A percentile compares a stretch with the other conserved stretches of the same genome.
Evolutionary conservation across 2,113 vertebrate genomes (phyloP).

Genomic region (Poeciliopsis occidentalis): DNA sequence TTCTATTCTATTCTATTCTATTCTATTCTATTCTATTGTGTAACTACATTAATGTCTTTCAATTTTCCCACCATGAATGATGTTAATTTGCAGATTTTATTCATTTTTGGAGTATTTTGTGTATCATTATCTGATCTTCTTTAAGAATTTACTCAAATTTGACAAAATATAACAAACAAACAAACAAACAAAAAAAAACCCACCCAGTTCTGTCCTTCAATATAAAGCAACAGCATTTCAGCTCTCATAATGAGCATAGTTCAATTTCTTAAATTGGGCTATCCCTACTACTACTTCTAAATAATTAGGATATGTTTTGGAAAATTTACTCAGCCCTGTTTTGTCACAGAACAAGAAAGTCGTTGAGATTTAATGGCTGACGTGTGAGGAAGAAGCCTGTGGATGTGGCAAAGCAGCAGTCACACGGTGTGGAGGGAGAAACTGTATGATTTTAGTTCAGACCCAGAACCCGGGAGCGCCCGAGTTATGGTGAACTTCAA

Average conservation of each 20-base stretch:
- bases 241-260: too few relatives aligned
- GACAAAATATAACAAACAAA: too few relatives aligned
- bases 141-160: too few relatives aligned
- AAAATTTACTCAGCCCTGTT: background rate
- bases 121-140: too few relatives aligned
- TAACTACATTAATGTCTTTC: background rate
- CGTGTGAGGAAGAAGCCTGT: background rate
- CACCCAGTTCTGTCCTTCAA: too few relatives aligned
- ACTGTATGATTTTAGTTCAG: background rate
- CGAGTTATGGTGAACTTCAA: background rate
- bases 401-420: background rate
- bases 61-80: slow-evolving; percentile 6
- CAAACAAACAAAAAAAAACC: too few relatives aligned
- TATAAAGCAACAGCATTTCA: too few relatives aligned
- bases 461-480: background rate
- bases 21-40: too few relatives aligned
- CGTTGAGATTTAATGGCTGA: background rate
- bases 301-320: background rate
- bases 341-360: background rate
- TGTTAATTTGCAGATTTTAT: slow-evolving; percentile 61
- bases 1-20: too few relatives aligned
- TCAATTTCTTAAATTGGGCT: too few relatives aligned
- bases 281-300: too few relatives aligned
- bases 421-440: background rate
- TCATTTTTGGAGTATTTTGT: background rate